Percentiles rank a stretch among this genome's conserved stretches.
Evolutionary conservation across 1,140 invertebrate species (phyloP).

Genomic region (Zelostemma sp.): DNA sequence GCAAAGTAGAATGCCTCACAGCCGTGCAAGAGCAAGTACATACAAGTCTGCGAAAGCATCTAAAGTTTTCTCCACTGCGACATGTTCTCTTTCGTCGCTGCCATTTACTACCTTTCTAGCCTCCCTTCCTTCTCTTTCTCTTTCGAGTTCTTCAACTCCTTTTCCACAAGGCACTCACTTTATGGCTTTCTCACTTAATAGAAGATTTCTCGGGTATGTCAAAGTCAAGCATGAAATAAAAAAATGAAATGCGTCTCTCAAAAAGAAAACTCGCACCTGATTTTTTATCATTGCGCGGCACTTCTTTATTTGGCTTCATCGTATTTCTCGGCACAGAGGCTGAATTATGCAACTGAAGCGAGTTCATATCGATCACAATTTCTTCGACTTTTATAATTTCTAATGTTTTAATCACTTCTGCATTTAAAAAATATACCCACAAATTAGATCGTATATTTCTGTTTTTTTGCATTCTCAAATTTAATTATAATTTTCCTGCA

Average conservation of each 20-base stretch:
- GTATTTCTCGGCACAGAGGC: conserved; percentile 29
- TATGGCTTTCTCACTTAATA: conserved; percentile 41
- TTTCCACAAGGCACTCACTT: conserved; percentile 13
- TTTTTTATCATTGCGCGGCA: conserved; percentile 14
- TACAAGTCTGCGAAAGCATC: conserved; percentile 22
- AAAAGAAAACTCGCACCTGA: conserved; percentile 14
- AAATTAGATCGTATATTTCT: no score
- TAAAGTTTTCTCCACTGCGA: conserved; percentile 13
- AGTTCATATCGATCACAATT: conserved; percentile 38
- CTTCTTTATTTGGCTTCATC: conserved; percentile 26
- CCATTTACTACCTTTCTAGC: neutral
- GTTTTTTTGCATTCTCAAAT: no score
- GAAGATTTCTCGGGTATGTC: conserved; percentile 40
- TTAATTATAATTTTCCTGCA: no score
- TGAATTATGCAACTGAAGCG: conserved; percentile 38
- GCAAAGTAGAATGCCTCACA: conserved; percentile 7
- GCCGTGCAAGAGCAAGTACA: conserved; percentile 33
- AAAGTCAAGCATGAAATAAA: conserved; percentile 51
- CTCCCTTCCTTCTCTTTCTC: neutral
- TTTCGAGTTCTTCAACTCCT: conserved; percentile 6
- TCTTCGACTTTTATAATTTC: neutral
- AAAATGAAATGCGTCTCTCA: conserved; percentile 43
- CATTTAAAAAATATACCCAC: no score
- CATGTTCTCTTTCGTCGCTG: conserved; percentile 15
- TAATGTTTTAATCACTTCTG: conserved; percentile 5